Conservation (phyloP, 2,888 invertebrate species). For the Xanthorhoe spadicearia region DNA sequence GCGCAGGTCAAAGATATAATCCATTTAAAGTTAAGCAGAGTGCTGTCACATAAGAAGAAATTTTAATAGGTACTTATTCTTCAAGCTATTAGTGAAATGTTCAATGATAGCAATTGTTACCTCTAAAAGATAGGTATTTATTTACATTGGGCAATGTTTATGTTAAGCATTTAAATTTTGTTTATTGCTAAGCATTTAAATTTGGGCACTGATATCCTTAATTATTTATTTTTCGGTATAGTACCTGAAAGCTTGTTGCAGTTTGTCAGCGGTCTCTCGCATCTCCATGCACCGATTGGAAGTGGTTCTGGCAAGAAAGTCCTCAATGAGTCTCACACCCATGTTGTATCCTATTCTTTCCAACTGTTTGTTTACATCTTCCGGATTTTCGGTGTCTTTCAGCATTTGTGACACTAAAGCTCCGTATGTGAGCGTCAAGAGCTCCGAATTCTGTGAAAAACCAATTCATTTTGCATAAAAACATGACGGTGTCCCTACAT, state of each 20-base stretch:
- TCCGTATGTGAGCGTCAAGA: conserved; percentile 98
- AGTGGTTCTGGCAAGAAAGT: conserved; percentile 96
- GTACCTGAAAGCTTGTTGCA: conserved; percentile 89
- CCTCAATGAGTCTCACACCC: conserved; percentile 98
- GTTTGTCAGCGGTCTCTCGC: conserved; percentile 98
- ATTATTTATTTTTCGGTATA: no score
- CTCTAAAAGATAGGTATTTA: no score
- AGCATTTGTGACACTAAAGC: conserved; percentile 98
- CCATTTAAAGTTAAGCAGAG: no score
- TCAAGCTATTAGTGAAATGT: no score
- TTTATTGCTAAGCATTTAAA: no score
- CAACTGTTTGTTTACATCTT: conserved; percentile 98
- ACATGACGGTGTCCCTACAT: conserved; percentile 6
- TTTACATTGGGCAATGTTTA: no score
- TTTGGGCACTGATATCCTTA: no score
- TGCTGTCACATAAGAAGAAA: no score
- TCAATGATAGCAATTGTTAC: no score
- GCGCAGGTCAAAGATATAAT: no score
- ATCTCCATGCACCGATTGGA: conserved; percentile 97
- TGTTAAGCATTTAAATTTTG: no score
- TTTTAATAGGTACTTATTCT: no score
- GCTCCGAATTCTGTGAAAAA: conserved; percentile 93
- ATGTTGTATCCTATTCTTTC: conserved; percentile 99
- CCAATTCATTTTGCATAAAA: neutral
- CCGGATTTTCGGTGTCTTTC: conserved; percentile 97